These are phyloP conservation scores for Lucilia sericata DNA, from an alignment of 1,140 invertebrate genomes.

Conservation along the genomic window DNA sequence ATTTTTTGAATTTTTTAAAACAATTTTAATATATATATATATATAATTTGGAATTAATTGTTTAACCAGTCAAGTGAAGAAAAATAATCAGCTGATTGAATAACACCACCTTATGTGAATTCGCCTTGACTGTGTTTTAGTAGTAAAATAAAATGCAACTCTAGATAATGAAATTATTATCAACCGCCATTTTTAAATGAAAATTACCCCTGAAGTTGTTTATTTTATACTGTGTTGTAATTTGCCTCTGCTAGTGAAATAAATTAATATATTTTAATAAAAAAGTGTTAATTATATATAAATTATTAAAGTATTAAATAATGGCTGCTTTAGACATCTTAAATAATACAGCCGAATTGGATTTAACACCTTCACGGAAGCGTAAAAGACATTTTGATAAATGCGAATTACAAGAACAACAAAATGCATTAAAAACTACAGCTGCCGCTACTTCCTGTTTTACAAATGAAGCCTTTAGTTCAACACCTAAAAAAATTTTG, in stretches of 20 bases:
- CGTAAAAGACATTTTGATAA: conserved; percentile 58
- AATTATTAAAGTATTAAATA: background rate
- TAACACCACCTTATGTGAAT: no score
- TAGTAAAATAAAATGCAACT: no score
- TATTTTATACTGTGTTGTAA: background rate
- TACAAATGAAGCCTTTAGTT: conserved; percentile 64
- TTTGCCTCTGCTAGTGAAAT: background rate
- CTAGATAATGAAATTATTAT: background rate
- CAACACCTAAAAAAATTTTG: conserved; percentile 60
- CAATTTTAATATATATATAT: no score
- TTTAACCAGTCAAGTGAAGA: no score
- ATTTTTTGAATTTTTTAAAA: no score
- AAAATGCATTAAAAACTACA: background rate
- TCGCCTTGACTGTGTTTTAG: no score
- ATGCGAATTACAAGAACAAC: conserved; percentile 9
- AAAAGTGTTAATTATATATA: background rate
- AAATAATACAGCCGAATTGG: background rate
- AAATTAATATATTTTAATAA: background rate
- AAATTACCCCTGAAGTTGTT: no score
- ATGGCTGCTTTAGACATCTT: background rate
- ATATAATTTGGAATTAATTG: no score
- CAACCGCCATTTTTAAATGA: background rate
- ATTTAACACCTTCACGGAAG: conserved; percentile 58
- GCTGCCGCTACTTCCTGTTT: conserved; percentile 55
- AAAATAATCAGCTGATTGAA: no score